phyloP scores from a whole-genome alignment of 2,797 vertebrate genomes.

The Sternarchorhynchus goeldii region DNA sequence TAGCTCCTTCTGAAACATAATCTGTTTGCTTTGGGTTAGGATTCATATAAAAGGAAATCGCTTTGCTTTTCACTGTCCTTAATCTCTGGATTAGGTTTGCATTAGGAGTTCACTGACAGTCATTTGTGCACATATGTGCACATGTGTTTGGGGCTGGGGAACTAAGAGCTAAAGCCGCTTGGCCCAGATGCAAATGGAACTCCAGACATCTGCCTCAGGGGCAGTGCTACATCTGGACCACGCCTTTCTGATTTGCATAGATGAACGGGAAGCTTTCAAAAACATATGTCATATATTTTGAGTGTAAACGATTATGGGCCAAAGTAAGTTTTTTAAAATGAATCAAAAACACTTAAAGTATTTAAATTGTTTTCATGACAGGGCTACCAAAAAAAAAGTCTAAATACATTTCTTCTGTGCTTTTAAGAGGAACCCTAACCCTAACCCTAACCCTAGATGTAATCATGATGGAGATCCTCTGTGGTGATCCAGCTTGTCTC shows the following conservation, averaged over 20 bases:
- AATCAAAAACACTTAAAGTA: neutral
- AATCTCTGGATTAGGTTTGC: slow-evolving; percentile 75
- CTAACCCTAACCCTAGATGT: neutral
- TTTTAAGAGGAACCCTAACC: slow-evolving; percentile 18
- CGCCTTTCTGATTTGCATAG: slow-evolving; percentile 37
- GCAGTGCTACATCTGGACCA: slow-evolving; percentile 47
- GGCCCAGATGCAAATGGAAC: slow-evolving; percentile 74
- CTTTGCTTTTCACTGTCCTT: slow-evolving; percentile 65
- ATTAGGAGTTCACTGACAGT: slow-evolving; percentile 52
- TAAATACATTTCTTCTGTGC: slow-evolving; percentile 30
- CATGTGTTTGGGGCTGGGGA: slow-evolving; percentile 49
- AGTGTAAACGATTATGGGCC: too few relatives aligned
- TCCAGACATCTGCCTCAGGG: slow-evolving; percentile 68
- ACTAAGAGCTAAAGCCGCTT: slow-evolving; percentile 80
- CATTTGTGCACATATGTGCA: slow-evolving; percentile 52
- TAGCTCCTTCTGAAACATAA: neutral
- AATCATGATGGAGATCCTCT: slow-evolving; percentile 29
- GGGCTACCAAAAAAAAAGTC: slow-evolving; percentile 38
- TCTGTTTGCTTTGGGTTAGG: slow-evolving; percentile 42
- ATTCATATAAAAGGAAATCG: slow-evolving; percentile 60
- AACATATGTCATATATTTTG: too few relatives aligned
- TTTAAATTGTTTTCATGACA: slow-evolving; percentile 25
- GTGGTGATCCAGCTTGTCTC: slow-evolving; percentile 2
- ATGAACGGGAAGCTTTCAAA: neutral
- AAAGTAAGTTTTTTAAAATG: too few relatives aligned